A percentile compares a stretch with the other conserved stretches of the same genome.
phyloP scores from a whole-genome alignment of 2,888 invertebrate species.

The Merodon equestris region DNA sequence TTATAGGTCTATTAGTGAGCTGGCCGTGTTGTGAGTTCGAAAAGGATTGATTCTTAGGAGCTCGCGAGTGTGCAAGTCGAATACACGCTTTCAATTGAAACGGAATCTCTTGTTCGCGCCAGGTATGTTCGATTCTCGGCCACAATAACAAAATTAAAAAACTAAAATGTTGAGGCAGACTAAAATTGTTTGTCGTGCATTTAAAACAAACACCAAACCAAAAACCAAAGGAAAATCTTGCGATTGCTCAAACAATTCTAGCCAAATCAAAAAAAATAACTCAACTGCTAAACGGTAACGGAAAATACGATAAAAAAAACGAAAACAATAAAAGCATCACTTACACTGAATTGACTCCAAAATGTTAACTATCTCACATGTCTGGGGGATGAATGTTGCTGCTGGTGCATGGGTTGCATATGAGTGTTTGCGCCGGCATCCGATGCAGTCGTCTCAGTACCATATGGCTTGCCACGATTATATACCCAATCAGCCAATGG shows the following conservation, averaged over 20 bases:
- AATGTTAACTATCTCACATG: slow-evolving; percentile 80
- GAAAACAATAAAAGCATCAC: slow-evolving; percentile 76
- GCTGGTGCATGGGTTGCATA: slow-evolving; percentile 56
- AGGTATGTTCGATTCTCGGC: not conserved
- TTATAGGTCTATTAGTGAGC: too few species aligned
- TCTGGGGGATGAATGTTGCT: slow-evolving; percentile 78
- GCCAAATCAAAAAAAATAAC: slow-evolving; percentile 2
- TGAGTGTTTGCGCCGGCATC: slow-evolving; percentile 52
- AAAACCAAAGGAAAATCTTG: slow-evolving; percentile 8
- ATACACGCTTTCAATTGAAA: too few species aligned
- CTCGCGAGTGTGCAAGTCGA: too few species aligned
- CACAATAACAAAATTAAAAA: slow-evolving; percentile 13
- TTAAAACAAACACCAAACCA: slow-evolving; percentile 4
- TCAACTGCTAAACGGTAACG: not conserved
- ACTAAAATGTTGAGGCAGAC: not conserved
- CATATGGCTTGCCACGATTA: slow-evolving; percentile 72
- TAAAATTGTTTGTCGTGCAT: slow-evolving; percentile 15
- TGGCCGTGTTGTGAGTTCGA: too few species aligned
- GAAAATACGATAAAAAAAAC: slow-evolving; percentile 79
- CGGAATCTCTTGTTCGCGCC: too few species aligned
- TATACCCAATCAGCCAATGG: slow-evolving; percentile 93
- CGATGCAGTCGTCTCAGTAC: slow-evolving; percentile 51
- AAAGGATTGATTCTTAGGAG: too few species aligned
- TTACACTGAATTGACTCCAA: slow-evolving; percentile 80
- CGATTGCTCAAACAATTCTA: slow-evolving; percentile 33